Base-by-base conservation (phyloP, 2,797 vertebrate genomes). In the Sebastes vulpes region DNA sequence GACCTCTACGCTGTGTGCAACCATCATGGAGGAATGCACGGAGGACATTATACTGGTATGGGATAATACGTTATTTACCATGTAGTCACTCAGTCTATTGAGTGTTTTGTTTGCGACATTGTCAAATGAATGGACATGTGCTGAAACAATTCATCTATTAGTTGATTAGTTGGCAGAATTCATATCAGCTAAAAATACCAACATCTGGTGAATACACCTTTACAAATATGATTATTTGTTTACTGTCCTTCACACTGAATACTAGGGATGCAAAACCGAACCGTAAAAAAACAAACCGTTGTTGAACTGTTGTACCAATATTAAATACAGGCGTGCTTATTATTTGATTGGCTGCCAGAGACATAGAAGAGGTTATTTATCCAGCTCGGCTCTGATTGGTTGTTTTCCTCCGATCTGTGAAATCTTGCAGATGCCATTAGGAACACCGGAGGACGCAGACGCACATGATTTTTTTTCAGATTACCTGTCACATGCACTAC, bases 1-100 rank as follows among this genome's bases (percentile, higher is more conserved):
- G 98, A 99, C 90, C 94, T 99, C 20, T 99, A 99, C 0, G 98
- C 97, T 0, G 97, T 99, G 89, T 99, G 98, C 82, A 98, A 99
- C 93, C 98, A 99, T 90, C 98, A 99, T 0, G 98, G 98, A 81
- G 97, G 97, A 84, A 96, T 99, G 97, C 97, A 98, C 26, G 97
- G 98, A 14, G 98, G 98, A 70, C 98, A 98, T 93, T 98, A 98
- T 85, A 99, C 98, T 9, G 98, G 98, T 99, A 87, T 14, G 88
- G 8, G 81, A 11, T 9, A 3, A 35, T 63, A 12, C 9, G 14
- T 32, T 50, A 28, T 72, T 59, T 4, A 48, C 16, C 3, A 4
- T 3, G 6, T 1, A 3, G 57, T 54, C 31, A 25, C 7, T 42
- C 23, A 10, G 28, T 20, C 6, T 58, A 26, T 57, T 2, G 0